These are phyloP conservation scores for Bubalus kerabau DNA, from an alignment of 2,113 vertebrate genomes.

Conservation along the genomic window DNA sequence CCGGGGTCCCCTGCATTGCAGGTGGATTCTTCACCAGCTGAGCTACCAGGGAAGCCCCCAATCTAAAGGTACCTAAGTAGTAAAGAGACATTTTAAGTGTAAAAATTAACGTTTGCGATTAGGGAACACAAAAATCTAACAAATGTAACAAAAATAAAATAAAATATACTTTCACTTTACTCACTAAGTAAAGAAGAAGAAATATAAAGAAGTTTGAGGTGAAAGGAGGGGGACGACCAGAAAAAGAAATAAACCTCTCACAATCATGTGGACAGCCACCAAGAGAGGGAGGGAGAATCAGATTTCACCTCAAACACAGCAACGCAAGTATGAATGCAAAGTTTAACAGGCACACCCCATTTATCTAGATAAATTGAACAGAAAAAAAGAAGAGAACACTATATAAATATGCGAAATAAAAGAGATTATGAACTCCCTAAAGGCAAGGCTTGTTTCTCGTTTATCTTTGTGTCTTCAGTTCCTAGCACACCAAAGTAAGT, in stretches of 20 bases:
- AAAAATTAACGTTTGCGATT: neutral
- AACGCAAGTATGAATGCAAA: neutral
- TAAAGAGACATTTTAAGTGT: neutral
- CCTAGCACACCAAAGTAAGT: neutral
- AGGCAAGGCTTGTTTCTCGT: conserved; percentile 32
- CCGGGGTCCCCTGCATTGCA: neutral
- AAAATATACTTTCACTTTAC: neutral
- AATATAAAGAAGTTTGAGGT: neutral
- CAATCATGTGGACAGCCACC: neutral
- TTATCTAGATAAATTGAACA: conserved; percentile 1
- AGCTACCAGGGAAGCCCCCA: neutral
- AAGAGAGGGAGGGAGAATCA: neutral
- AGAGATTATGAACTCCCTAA: conserved; percentile 38
- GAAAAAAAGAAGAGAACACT: neutral
- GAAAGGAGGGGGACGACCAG: neutral
- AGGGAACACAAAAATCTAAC: neutral
- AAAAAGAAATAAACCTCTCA: neutral
- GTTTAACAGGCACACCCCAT: neutral
- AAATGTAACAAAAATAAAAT: neutral
- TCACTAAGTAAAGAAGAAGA: neutral
- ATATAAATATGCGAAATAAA: conserved; percentile 17
- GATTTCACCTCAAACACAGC: neutral
- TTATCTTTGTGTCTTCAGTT: conserved; percentile 35
- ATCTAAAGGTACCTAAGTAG: neutral
- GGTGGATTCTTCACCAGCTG: neutral